Conservation (phyloP, 30 jellyfish, hydroid and myxozoan genomes). For the Catostylus mosaicus region DNA sequence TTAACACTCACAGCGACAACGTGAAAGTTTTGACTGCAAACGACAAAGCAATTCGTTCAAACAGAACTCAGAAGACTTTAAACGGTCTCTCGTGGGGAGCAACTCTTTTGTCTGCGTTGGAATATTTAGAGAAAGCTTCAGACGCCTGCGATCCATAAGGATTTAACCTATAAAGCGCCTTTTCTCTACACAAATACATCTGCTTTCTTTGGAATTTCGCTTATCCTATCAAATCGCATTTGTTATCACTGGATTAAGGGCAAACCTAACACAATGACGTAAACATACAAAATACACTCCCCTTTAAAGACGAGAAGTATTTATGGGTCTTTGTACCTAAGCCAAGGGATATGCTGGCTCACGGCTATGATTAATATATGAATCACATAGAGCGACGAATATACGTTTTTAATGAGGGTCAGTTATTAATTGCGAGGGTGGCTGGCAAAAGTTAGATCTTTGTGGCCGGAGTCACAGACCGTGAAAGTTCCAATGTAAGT, state of each 20-base stretch:
- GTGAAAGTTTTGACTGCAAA: neutral
- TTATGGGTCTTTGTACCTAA: no score
- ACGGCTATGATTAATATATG: no score
- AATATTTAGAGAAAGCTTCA: neutral
- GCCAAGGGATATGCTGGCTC: no score
- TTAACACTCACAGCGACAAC: neutral
- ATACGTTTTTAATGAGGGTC: no score
- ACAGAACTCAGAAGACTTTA: neutral
- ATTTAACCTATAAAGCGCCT: neutral
- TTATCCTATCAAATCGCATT: neutral
- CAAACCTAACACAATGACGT: no score
- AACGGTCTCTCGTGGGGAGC: neutral
- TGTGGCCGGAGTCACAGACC: no score
- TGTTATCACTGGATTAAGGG: neutral
- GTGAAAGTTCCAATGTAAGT: no score
- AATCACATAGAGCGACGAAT: no score
- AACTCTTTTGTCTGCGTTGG: neutral
- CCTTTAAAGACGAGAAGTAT: no score
- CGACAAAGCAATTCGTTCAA: neutral
- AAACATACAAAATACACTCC: neutral
- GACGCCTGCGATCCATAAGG: neutral
- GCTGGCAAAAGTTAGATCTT: no score
- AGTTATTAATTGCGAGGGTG: no score
- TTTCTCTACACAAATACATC: neutral
- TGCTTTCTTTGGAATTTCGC: constrained; percentile 7